Evolutionary conservation across 2,113 vertebrate genomes (phyloP).

Genomic region (Cryptomyrus ogoouensis): DNA sequence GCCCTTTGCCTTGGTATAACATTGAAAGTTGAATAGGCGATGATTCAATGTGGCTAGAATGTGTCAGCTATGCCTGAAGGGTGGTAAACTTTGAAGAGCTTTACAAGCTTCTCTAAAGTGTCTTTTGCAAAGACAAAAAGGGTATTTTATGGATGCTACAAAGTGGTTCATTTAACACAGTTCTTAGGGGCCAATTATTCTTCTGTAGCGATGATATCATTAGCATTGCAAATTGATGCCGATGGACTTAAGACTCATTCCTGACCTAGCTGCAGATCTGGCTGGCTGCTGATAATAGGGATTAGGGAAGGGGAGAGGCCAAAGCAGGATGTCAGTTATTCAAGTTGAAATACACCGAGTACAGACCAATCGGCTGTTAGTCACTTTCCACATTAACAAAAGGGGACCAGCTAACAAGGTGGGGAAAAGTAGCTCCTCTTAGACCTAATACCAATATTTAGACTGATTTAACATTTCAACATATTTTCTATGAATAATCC

Average conservation of each 20-base stretch:
- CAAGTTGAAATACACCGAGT: conserved; percentile 48
- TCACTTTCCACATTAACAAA: conserved; percentile 29
- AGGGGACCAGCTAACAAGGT: conserved; percentile 44
- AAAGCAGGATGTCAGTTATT: conserved; percentile 58
- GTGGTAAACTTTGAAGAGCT: conserved; percentile 42
- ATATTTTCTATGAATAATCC: conserved; percentile 62
- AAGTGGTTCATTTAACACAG: conserved; percentile 51
- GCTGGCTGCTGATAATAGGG: conserved; percentile 38
- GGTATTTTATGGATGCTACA: conserved; percentile 45
- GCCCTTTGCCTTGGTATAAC: neutral
- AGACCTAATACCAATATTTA: neutral
- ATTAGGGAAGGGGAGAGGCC: conserved; percentile 32
- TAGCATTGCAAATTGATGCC: conserved; percentile 61
- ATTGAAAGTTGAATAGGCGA: neutral
- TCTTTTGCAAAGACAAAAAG: conserved; percentile 50
- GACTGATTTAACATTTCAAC: conserved; percentile 40
- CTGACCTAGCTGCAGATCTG: conserved; percentile 59
- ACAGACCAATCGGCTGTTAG: conserved; percentile 49
- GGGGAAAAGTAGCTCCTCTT: conserved; percentile 27
- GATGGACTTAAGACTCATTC: conserved; percentile 58
- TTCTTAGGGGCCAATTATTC: conserved; percentile 61
- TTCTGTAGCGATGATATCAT: conserved; percentile 41
- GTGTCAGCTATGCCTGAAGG: conserved; percentile 55
- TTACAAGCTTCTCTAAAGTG: conserved; percentile 48
- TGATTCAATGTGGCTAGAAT: conserved; percentile 30